Evolutionary conservation across 1,140 invertebrate genomes (phyloP).

Genomic region (Formica selysi): DNA sequence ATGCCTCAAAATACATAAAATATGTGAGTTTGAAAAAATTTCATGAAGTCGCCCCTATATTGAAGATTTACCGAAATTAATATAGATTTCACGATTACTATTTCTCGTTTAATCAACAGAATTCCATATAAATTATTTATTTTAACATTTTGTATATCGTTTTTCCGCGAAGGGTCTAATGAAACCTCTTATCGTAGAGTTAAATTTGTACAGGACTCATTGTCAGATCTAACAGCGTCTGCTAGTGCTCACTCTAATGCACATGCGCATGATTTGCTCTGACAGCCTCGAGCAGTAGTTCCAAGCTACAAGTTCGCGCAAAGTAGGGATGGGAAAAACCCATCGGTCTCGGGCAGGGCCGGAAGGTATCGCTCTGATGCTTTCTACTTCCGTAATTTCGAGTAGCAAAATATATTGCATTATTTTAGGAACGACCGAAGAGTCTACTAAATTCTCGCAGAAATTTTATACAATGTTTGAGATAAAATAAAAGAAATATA

Average conservation of each 20-base stretch:
- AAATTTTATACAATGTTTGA: neutral
- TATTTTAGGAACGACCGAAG: neutral
- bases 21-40: too few relatives aligned
- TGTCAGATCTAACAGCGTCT: neutral
- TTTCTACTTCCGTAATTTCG: neutral
- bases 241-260: neutral
- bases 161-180: neutral
- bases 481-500: too few relatives aligned
- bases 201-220: neutral
- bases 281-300: neutral
- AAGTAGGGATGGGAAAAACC: constrained; percentile 75
- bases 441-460: neutral
- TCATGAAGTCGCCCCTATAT: too few relatives aligned
- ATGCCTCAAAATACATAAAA: too few relatives aligned
- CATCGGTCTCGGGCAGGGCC: constrained; percentile 69
- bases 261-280: neutral
- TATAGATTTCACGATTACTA: too few relatives aligned
- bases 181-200: neutral
- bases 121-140: neutral
- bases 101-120: neutral
- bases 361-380: constrained; percentile 18
- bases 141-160: neutral
- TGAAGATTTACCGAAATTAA: too few relatives aligned
- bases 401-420: neutral
- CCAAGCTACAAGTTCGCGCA: neutral